These are phyloP conservation scores for Anableps anableps DNA, from an alignment of 2,797 vertebrate genomes.

Conservation along the genomic window DNA sequence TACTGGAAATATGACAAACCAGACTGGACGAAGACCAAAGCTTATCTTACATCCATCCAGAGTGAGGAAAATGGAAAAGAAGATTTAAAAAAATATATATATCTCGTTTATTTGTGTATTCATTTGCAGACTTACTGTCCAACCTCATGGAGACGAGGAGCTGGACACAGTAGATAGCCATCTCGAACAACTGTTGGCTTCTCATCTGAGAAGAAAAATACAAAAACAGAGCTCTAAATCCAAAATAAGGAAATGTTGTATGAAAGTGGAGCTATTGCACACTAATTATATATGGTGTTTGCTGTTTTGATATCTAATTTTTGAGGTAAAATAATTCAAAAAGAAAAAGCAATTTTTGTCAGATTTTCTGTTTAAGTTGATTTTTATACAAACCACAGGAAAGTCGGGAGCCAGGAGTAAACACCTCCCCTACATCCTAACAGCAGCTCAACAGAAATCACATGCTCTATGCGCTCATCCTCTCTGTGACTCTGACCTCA, in stretches of 20 bases:
- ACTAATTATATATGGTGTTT: background rate
- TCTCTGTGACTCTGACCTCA: constrained; percentile 13
- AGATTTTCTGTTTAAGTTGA: background rate
- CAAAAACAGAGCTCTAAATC: background rate
- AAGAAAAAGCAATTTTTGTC: background rate
- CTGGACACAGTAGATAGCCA: constrained; percentile 90
- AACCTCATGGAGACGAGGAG: constrained; percentile 84
- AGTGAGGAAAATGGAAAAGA: too few species aligned
- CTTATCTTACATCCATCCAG: too few species aligned
- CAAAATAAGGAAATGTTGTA: background rate
- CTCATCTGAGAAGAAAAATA: constrained; percentile 79
- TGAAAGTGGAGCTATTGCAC: background rate
- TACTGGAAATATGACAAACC: too few species aligned
- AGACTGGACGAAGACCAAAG: too few species aligned
- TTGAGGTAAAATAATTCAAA: background rate
- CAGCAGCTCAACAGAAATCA: constrained; percentile 4
- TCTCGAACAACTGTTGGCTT: constrained; percentile 83
- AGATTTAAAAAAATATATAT: too few species aligned
- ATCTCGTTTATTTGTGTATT: constrained; percentile 3
- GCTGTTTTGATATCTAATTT: background rate
- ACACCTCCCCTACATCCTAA: background rate
- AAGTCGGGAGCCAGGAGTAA: background rate
- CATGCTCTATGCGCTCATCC: constrained; percentile 21
- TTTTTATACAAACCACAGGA: background rate
- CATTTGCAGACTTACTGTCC: constrained; percentile 88